phyloP scores from a whole-genome alignment of 2,113 vertebrate genomes.

The Tragelaphus strepsiceros region DNA sequence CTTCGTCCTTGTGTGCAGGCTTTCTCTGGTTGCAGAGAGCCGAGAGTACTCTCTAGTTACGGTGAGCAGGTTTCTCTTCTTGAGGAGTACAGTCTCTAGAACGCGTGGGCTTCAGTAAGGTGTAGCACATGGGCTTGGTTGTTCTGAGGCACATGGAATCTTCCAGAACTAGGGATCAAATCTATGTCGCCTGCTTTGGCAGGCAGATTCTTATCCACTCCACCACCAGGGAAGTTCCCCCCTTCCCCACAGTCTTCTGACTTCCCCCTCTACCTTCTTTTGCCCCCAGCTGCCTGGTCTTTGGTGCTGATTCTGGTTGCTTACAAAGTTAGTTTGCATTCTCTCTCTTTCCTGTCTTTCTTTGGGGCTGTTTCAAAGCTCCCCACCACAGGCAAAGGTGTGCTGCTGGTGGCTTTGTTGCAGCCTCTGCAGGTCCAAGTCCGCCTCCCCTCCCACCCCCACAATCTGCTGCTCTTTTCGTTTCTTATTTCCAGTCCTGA shows the following conservation, averaged over 20 bases:
- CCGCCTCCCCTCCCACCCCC: not conserved
- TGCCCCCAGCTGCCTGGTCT: not conserved
- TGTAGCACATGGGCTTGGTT: not conserved
- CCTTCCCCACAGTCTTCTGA: not conserved
- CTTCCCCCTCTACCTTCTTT: not conserved
- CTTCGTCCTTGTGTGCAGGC: not conserved
- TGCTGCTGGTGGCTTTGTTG: slow-evolving; percentile 14
- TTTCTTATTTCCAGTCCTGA: not conserved
- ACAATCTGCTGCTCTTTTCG: not conserved
- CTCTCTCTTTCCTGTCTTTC: not conserved
- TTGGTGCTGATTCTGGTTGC: not conserved
- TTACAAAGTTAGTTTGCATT: not conserved
- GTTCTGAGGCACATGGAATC: not conserved
- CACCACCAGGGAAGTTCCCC: not conserved
- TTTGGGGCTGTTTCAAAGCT: slow-evolving; percentile 36
- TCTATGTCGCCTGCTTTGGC: not conserved
- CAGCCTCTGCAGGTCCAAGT: not conserved
- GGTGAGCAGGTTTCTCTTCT: not conserved
- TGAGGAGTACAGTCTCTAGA: not conserved
- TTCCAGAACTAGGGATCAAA: not conserved
- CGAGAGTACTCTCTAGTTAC: not conserved
- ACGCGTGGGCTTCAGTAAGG: not conserved
- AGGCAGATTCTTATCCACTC: not conserved
- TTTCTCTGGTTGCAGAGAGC: not conserved
- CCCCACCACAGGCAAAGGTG: not conserved